Conservation (phyloP, 2,113 vertebrate species). For the Leptodactylus fuscus region DNA sequence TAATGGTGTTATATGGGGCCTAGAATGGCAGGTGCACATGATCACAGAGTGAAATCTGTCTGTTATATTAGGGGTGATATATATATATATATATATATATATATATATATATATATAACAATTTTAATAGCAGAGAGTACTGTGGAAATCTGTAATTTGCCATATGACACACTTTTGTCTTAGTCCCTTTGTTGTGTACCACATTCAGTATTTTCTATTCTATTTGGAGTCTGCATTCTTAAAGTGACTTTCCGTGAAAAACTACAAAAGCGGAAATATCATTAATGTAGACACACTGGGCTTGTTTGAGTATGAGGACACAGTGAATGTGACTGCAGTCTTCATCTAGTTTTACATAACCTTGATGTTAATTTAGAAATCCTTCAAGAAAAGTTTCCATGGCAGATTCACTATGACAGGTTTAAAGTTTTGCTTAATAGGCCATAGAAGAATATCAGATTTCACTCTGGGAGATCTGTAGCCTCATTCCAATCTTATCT, state of each 20-base stretch:
- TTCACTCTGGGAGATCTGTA: constrained; percentile 12
- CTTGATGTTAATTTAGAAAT: constrained; percentile 13
- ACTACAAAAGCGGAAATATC: neutral
- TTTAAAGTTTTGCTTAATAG: constrained; percentile 1
- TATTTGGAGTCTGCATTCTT: neutral
- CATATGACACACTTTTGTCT: no score
- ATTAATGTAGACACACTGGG: neutral
- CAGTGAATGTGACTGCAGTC: neutral
- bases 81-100: no score
- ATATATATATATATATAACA: no score
- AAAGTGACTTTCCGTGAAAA: neutral
- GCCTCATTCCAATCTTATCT: constrained; percentile 16
- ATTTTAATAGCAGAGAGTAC: no score
- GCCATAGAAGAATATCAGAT: constrained; percentile 11
- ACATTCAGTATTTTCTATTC: neutral
- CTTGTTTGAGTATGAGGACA: neutral
- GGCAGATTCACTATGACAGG: constrained; percentile 1
- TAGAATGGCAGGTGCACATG: no score
- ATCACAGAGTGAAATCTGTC: no score
- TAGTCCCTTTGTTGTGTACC: neutral
- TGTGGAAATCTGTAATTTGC: neutral
- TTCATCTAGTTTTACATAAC: neutral
- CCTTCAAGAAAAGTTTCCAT: neutral
- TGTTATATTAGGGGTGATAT: no score
- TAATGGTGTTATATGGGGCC: no score